Evolutionary conservation across 1,140 invertebrate genomes (phyloP), one percentile per base, ranked within the genome.

Genomic region (Zophobas morio): DNA sequence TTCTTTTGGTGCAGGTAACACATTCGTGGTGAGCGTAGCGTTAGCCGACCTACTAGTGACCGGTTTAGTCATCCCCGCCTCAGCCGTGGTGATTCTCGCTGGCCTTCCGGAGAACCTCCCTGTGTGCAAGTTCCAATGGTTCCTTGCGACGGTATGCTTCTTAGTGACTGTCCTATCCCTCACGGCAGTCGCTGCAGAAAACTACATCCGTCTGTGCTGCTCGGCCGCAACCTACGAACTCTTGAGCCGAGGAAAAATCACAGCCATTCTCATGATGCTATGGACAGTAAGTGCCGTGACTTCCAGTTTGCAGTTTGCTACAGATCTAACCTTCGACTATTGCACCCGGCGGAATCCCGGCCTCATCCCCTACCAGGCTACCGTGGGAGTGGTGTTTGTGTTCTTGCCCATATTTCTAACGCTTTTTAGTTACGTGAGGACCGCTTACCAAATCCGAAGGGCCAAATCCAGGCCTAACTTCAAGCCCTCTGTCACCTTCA

Each of bases 21-120:
- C 92, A 6, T 94, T 93, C 83, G 85, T 95, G 57, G 94, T 94
- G n/a, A 95, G 93, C 85, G 88, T 94, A 1, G 94, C 94, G 0
- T 79, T 95, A 54, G 91, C 93, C 0, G 94, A 95, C 80, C 84
- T 95, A 51, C 82, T 95, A 20, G 89, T 96, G 8, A 94, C 94
- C 0, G 90, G 91, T 0, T 82, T 92, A 0, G 92, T 95, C 32
- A 90, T 95, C 80, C 93, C 94, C 0, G 89, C 91, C 0, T 92
- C 91, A 0, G 91, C 91, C 0, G 91, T 95, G 1, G 90, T 93
- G 0, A 89, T 94, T 37, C 86, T 95, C 8, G 92, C 92, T 1
- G 93, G 91, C 0, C 86, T 89, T 76, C 89, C 91, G 57, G 89
- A 90, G 8, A 88, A 89, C 6, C 75, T 89, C 3, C 83, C 86